phyloP scores from a whole-genome alignment of 2,888 invertebrate genomes.

The Melanotus villosus region DNA sequence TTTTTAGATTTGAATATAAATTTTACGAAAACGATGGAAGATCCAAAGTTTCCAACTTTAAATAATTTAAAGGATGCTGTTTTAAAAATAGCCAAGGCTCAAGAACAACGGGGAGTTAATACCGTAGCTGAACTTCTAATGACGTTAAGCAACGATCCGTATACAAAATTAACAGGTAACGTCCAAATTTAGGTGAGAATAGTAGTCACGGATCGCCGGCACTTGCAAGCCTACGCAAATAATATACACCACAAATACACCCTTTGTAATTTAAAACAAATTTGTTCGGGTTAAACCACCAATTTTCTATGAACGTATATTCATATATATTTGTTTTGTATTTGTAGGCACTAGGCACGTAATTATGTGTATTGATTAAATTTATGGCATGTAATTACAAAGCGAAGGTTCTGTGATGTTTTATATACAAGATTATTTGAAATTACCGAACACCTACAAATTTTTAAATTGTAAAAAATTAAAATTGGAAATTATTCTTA shows the following conservation, averaged over 20 bases:
- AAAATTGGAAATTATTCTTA: too few relatives aligned
- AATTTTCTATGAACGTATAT: too few relatives aligned
- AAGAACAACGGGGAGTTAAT: neutral
- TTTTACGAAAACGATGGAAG: neutral
- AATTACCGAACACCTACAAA: too few relatives aligned
- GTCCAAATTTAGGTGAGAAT: constrained; percentile 8
- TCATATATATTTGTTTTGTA: too few relatives aligned
- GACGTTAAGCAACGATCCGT: constrained; percentile 5
- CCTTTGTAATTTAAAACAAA: too few relatives aligned
- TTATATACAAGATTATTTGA: too few relatives aligned
- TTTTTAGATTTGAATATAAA: neutral
- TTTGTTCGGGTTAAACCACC: too few relatives aligned
- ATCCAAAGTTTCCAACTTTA: neutral
- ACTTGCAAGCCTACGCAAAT: neutral
- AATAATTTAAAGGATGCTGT: neutral
- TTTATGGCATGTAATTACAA: too few relatives aligned
- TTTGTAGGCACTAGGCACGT: too few relatives aligned
- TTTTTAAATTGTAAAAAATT: too few relatives aligned
- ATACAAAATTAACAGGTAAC: constrained; percentile 15
- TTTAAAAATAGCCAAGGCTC: neutral
- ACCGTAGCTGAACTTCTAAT: neutral
- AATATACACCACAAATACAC: neutral
- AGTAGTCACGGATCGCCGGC: neutral
- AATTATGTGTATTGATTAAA: too few relatives aligned
- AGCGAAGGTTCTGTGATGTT: too few relatives aligned